Evolutionary conservation across 2,888 invertebrate species (phyloP), one percentile per base, ranked within the genome.

Genomic region (Plemyria rubiginata): DNA sequence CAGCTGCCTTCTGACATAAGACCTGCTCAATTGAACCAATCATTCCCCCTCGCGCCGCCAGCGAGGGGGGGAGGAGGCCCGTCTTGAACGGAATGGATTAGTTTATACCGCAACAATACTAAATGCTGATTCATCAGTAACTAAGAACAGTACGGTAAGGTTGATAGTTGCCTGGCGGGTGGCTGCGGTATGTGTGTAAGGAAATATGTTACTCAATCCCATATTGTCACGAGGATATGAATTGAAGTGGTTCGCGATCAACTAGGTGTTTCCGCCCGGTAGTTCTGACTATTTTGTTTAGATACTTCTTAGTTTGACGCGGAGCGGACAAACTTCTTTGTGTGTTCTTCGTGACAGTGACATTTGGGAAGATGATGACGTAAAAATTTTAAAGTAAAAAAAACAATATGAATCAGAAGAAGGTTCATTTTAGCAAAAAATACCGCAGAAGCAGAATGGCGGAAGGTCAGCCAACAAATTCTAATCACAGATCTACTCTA

Each of bases 161-260:
- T 55, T 22, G 32, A 38, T 29, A 63, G 36, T 78, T 32, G 59
- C 45, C 36, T 60, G 55, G 6, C 7, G 15, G 57, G 41, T 49
- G 1, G 74, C 45, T 71, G 50, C 49, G 9, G 50, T 72, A 76
- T 74, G 52, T 73, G 84, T 82, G 88, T 86, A 86, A 90, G 89
- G 78, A 85, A 85, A 82, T 82, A 81, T 85, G 84, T 90, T 90
- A 91, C 86, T 88, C 89, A 90, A 92, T 90, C 87, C 84, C 79
- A 81, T 89, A 88, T 88, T 88, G 88, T 88, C 85, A 87, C 84
- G 86, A 88, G 88, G 88, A 88, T 89, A 90, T 89, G 87, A 89
- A 86, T 87, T 89, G 89, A 87, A 90, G 90, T 90, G 91, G 90
- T 91, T 89, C 86, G 90, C 87, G 89, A 90, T 90, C 89, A 92